phyloP scores from a whole-genome alignment of 2,797 vertebrate species.

The Numenius phaeopus region DNA sequence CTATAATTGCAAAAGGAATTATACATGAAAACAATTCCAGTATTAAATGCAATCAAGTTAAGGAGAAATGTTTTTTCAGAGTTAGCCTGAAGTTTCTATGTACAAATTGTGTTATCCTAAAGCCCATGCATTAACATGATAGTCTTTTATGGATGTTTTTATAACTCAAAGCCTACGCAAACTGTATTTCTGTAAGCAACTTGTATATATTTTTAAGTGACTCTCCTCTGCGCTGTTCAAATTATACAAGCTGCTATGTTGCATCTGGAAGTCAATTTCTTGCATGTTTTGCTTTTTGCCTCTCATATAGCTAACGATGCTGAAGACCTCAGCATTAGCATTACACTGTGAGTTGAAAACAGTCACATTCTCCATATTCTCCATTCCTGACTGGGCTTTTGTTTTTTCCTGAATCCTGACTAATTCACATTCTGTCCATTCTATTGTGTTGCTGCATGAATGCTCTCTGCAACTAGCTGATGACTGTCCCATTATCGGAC shows the following conservation, averaged over 20 bases:
- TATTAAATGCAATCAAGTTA: neutral
- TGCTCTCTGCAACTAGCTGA: conserved; percentile 41
- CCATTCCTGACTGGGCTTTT: neutral
- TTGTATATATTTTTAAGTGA: neutral
- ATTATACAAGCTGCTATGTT: neutral
- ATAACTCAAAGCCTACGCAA: neutral
- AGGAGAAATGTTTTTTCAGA: neutral
- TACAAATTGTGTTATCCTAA: neutral
- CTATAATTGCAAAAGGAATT: neutral
- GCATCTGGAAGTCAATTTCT: neutral
- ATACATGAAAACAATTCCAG: neutral
- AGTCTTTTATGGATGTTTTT: neutral
- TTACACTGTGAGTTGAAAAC: neutral
- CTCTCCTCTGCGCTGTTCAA: neutral
- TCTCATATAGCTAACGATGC: neutral
- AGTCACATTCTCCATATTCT: neutral
- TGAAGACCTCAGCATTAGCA: neutral
- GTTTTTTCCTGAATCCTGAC: conserved; percentile 26
- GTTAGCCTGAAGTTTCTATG: neutral
- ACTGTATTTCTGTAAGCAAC: neutral
- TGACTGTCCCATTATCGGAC: conserved; percentile 55
- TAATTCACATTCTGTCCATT: conserved; percentile 73
- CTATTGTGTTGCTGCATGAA: conserved; percentile 65
- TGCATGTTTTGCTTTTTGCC: neutral
- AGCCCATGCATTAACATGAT: neutral